Evolutionary conservation across 2,888 invertebrate genomes (phyloP).

Genomic region (Mythimna impura): DNA sequence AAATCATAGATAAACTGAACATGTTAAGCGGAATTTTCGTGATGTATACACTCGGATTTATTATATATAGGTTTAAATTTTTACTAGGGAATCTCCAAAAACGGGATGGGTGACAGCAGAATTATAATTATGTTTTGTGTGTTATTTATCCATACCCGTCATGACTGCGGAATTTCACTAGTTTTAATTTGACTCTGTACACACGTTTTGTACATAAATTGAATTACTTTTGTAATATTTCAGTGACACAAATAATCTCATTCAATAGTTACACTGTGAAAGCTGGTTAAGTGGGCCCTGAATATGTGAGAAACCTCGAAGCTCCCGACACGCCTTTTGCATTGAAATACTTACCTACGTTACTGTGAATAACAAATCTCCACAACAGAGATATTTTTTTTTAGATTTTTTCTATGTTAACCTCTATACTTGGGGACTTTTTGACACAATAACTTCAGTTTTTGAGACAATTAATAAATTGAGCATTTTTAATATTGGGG

Average conservation of each 20-base stretch:
- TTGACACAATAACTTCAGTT: too few species aligned
- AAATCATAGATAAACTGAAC: slow-evolving; percentile 1
- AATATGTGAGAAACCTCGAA: too few species aligned
- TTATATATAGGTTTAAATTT: neutral
- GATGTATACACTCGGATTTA: slow-evolving; percentile 24
- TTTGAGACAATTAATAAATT: too few species aligned
- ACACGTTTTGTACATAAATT: slow-evolving; percentile 10
- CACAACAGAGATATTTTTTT: too few species aligned
- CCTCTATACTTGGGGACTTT: too few species aligned
- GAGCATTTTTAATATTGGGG: too few species aligned
- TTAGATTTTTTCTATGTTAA: too few species aligned
- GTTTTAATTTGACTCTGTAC: neutral
- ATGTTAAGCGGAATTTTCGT: slow-evolving; percentile 11
- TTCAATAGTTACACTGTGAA: slow-evolving; percentile 13
- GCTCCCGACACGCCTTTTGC: too few species aligned
- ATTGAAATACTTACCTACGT: too few species aligned
- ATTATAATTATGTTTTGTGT: neutral
- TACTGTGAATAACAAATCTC: too few species aligned
- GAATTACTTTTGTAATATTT: slow-evolving; percentile 6
- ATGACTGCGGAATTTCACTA: neutral
- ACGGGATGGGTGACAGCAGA: neutral
- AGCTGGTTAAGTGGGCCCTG: too few species aligned
- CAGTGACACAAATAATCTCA: slow-evolving; percentile 27
- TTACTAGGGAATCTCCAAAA: neutral
- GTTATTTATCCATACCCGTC: neutral